Base-by-base conservation (phyloP, 2,888 invertebrate genomes). In the Sinodicranocentrus sp. region DNA sequence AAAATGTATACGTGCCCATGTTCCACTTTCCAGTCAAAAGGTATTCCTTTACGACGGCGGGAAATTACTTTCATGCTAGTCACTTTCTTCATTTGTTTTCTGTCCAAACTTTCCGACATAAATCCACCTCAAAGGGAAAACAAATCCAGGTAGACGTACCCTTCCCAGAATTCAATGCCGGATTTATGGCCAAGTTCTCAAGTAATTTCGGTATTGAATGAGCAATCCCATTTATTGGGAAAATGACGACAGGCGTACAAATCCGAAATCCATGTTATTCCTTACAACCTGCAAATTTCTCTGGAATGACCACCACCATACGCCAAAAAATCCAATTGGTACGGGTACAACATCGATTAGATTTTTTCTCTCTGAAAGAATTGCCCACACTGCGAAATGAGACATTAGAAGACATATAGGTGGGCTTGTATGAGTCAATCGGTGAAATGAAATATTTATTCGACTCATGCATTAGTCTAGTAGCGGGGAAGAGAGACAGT, bases 61-160 rank as follows among this genome's bases (percentile, higher is more conserved):
- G n/a, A 52, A 52, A 52, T 52, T 13, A 52, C 52, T 52, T 52
- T 52, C 52, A 52, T n/a, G 6, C 17, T n/a, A 5, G 52, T n/a
- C 3, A 52, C 3, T n/a, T 5, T 3, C 6, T 10, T 6, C 6
- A n/a, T 52, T 52, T 52, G 3, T n/a, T n/a, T 17, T 17, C 52
- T 52, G 10, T 52, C 13, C 52, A 13, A 39, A 8, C 13, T 39
- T 13, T 39, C 39, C 13, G 39, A 39, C 13, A 39, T 39, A 39
- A 8, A 8, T 39, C 39, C 5, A 39, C 39, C 13, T 39, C 39
- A 39, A 39, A 39, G 39, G 13, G 39, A 39, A 13, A 13, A 39
- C 6, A 5, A 13, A 39, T 5, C 39, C 5, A 39, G 39, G 39
- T 39, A 39, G 13, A 8, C 13, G 6, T 8, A 39, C 5, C 5